Evolutionary conservation across 1,140 invertebrate genomes (phyloP), one percentile per base, ranked within the genome.

Genomic region (Oreohelix idahoensis): DNA sequence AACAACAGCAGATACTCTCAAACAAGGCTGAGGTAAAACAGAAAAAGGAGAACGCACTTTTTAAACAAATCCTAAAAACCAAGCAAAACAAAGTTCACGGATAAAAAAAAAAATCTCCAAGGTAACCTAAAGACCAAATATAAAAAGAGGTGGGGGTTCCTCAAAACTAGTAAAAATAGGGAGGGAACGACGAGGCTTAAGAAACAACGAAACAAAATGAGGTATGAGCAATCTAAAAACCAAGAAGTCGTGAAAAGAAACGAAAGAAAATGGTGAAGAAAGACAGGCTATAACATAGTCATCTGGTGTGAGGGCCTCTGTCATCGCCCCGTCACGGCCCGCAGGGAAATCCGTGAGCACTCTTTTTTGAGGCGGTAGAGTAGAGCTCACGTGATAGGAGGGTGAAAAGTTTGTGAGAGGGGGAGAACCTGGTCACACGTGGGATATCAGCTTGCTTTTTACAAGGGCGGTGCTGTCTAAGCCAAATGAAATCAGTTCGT

Each of bases 271-370:
- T 13, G 20, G 71, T 32, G 71, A 73, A 36, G 71, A 73, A 1
- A 45, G 71, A 73, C 36, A 73, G 15, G 26, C 71, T 42, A 73
- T 73, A 73, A 73, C 71, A 73, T 29, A 42, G 36, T 73, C 71
- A 29, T 39, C 36, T 42, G 42, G 36, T 42, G 71, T 39, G 42
- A 45, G 42, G 71, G 71, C 39, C n/a, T 73, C 71, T 42, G 42
- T 73, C 71, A 73, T 45, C 39, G 38, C 20, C 36, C 39, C 20
- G 71, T 73, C 71, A 73, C 36, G 63, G 29, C 4, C 10, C 23
- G 53, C 20, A n/a, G 53, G 26, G 53, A 58, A 58, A 58, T 58
- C 26, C 53, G 53, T 58, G 53, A 58, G 53, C 53, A 58, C 53
- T n/a, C 23, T 58, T n/a, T 38, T 13, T 15, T 45, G 15, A 15